These are phyloP conservation scores for Hypsibius dujardini DNA, from an alignment of 1,140 invertebrate genomes.

Conservation along the genomic window DNA sequence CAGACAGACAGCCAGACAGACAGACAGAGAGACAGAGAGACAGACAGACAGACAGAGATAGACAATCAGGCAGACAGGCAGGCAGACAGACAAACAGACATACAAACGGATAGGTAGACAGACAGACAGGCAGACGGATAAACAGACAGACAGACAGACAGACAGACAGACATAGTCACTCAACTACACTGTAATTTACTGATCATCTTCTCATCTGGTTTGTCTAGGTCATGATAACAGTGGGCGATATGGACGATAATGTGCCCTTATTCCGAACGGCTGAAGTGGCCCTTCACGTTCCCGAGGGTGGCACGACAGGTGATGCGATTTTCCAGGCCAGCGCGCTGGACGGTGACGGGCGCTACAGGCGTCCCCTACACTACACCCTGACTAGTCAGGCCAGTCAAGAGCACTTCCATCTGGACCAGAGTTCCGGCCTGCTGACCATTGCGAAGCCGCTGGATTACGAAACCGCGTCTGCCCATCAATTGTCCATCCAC, in stretches of 20 bases:
- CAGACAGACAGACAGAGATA: too few relatives aligned
- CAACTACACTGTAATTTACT: too few relatives aligned
- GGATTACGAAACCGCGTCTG: constrained; percentile 10
- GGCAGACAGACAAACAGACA: too few relatives aligned
- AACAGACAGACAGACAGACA: too few relatives aligned
- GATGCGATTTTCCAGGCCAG: constrained; percentile 13
- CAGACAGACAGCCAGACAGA: too few relatives aligned
- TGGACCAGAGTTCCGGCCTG: background rate
- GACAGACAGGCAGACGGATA: too few relatives aligned
- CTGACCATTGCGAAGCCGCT: background rate
- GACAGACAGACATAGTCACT: too few relatives aligned
- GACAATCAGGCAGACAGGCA: too few relatives aligned
- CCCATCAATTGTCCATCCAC: background rate
- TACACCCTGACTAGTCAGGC: background rate
- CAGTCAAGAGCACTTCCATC: constrained; percentile 6
- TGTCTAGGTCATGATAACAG: constrained; percentile 24
- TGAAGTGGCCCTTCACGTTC: constrained; percentile 61
- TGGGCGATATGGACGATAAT: constrained; percentile 81
- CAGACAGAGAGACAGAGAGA: too few relatives aligned
- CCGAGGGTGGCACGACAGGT: constrained; percentile 52
- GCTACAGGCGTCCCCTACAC: background rate
- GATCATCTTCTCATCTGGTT: background rate
- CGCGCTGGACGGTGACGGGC: background rate
- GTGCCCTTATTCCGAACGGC: constrained; percentile 61
- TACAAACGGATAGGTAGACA: too few relatives aligned